phyloP scores from a whole-genome alignment of 2,797 vertebrate species.

The Peromyscus eremicus region DNA sequence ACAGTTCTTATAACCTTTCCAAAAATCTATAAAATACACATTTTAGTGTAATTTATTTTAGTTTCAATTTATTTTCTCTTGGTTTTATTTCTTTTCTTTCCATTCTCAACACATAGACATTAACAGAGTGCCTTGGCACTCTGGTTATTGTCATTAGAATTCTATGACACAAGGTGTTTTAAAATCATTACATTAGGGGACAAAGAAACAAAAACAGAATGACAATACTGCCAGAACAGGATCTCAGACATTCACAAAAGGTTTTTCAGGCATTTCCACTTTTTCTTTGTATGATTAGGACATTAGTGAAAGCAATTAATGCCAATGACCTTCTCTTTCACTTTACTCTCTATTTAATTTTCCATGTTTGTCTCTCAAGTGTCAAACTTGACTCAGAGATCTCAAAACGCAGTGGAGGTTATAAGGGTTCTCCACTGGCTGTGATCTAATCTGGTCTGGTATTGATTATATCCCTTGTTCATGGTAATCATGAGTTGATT shows the following conservation, averaged over 20 bases:
- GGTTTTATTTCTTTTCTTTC: neutral
- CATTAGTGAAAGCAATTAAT: conserved; percentile 67
- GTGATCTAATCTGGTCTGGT: conserved; percentile 28
- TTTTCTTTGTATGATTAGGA: neutral
- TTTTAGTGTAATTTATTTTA: neutral
- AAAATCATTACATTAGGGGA: neutral
- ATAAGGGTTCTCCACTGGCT: conserved; percentile 22
- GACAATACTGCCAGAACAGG: neutral
- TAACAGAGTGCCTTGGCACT: neutral
- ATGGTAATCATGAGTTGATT: conserved; percentile 40
- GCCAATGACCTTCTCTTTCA: neutral
- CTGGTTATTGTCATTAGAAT: neutral
- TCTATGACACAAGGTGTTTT: neutral
- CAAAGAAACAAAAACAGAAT: neutral
- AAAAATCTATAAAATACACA: neutral
- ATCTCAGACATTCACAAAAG: neutral
- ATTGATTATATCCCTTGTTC: conserved; percentile 52
- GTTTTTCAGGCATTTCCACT: neutral
- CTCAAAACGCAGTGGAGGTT: conserved; percentile 41
- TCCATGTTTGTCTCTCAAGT: conserved; percentile 38
- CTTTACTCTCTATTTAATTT: neutral
- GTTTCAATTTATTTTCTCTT: neutral
- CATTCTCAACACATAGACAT: neutral
- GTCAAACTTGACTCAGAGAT: neutral
- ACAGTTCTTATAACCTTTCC: neutral